Evolutionary conservation across 2,113 vertebrate species (phyloP).

Genomic region (Monarcha castaneiventris): DNA sequence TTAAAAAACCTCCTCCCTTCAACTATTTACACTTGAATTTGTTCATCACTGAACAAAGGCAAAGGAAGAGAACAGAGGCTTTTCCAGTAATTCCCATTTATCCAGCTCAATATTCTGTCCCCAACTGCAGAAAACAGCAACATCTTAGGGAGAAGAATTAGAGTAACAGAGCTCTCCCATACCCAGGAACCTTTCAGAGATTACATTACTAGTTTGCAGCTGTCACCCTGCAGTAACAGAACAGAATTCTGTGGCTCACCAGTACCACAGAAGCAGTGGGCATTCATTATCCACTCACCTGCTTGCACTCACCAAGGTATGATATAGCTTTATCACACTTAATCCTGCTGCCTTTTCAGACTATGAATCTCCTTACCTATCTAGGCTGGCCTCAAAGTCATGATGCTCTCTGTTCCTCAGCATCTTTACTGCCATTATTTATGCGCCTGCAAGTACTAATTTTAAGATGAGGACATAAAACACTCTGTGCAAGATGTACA

Average conservation of each 20-base stretch:
- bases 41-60: not conserved
- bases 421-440: not conserved
- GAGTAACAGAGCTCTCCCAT: not conserved
- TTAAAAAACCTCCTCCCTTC: not conserved
- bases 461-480: not conserved
- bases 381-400: not conserved
- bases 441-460: not conserved
- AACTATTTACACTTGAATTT: not conserved
- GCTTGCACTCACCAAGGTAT: not conserved
- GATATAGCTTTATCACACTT: not conserved
- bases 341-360: not conserved
- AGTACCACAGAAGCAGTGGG: not conserved
- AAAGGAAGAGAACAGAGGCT: not conserved
- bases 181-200: not conserved
- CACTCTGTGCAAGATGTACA: not conserved
- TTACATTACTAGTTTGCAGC: not conserved
- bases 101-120: not conserved
- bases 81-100: not conserved
- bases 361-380: not conserved
- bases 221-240: not conserved
- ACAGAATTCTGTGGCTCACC: not conserved
- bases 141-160: not conserved
- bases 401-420: not conserved
- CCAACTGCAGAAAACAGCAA: not conserved
- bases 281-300: not conserved